Evolutionary conservation across 1,140 invertebrate species (phyloP).

Genomic region (Glossosoma conforme): DNA sequence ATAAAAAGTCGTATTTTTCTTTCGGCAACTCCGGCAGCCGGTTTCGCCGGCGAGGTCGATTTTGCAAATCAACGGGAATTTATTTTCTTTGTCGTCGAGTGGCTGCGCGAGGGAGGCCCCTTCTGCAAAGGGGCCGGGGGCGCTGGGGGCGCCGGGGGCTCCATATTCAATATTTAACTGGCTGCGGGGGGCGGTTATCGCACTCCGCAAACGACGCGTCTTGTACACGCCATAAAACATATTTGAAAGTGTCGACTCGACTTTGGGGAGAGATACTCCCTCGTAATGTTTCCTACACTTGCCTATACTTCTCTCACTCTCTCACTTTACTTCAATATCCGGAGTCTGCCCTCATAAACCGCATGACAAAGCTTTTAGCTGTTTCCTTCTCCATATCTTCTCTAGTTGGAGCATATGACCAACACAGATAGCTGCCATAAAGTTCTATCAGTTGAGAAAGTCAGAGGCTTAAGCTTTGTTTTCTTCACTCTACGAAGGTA

Average conservation of each 20-base stretch:
- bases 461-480: too few relatives aligned
- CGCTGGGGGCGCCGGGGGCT: conserved; percentile 3
- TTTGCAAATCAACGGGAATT: conserved; percentile 33
- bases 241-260: neutral
- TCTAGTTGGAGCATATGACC: too few relatives aligned
- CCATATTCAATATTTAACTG: conserved; percentile 32
- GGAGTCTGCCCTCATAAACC: neutral
- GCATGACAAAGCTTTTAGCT: conserved; percentile 12
- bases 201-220: conserved; percentile 3
- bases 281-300: too few relatives aligned
- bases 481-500: too few relatives aligned
- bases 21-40: conserved; percentile 26
- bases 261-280: neutral
- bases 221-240: conserved; percentile 9
- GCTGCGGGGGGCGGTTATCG: conserved; percentile 2
- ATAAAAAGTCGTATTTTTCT: conserved; percentile 31
- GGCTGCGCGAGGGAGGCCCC: too few relatives aligned
- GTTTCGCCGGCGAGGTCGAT: conserved; percentile 25
- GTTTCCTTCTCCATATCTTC: too few relatives aligned
- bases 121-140: too few relatives aligned
- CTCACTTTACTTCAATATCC: too few relatives aligned
- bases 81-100: conserved; percentile 30
- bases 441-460: too few relatives aligned
- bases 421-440: too few relatives aligned
- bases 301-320: too few relatives aligned